A percentile compares a stretch with the other conserved stretches of the same genome.
Evolutionary conservation across 2,888 invertebrate genomes (phyloP).

Genomic region (Yponomeuta evonymella): DNA sequence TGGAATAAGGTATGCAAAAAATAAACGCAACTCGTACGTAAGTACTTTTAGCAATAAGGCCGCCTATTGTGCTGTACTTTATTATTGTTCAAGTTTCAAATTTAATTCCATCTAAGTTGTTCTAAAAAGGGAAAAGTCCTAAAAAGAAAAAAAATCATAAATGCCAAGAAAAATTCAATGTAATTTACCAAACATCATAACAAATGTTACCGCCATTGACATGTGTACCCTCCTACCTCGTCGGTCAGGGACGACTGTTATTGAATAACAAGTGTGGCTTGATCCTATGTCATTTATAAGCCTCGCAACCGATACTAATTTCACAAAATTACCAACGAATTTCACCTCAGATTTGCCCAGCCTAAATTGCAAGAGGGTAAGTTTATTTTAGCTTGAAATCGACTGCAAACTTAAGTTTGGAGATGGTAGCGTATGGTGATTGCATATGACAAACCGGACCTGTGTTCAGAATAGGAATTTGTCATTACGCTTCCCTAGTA

Average conservation of each 20-base stretch:
- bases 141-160: neutral
- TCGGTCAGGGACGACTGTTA: conserved; percentile 54
- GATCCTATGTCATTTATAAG: conserved; percentile 44
- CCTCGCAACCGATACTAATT: neutral
- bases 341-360: neutral
- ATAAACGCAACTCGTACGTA: too few relatives aligned
- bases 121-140: neutral
- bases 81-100: too few relatives aligned
- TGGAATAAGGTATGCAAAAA: too few relatives aligned
- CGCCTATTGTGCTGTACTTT: too few relatives aligned
- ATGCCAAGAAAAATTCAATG: neutral
- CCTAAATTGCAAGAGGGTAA: neutral
- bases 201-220: conserved; percentile 2
- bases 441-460: conserved; percentile 14
- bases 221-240: conserved; percentile 7
- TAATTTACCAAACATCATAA: neutral
- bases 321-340: conserved; percentile 4
- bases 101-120: too few relatives aligned
- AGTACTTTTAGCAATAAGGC: too few relatives aligned
- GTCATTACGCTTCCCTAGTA: conserved; percentile 32
- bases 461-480: conserved; percentile 36
- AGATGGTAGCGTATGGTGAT: conserved; percentile 14
- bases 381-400: neutral
- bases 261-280: conserved; percentile 71
- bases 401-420: conserved; percentile 2